Base-by-base conservation (phyloP, 2,888 invertebrate species). In the Orthosia gothica region DNA sequence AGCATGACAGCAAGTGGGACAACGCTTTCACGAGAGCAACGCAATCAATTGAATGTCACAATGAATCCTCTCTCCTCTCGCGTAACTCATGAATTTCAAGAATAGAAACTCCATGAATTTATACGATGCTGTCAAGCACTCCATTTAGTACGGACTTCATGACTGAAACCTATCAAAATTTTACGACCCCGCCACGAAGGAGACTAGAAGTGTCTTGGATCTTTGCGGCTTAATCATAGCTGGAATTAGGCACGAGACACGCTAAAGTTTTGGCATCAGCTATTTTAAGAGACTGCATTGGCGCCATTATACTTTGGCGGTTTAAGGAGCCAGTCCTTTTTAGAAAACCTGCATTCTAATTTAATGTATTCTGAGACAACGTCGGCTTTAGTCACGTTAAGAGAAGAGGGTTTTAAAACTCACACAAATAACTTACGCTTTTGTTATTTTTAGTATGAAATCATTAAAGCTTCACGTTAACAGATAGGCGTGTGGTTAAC, bases 101-200 rank as follows among this genome's bases (percentile, higher is more conserved):
- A n/a, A 50, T 52, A 13, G 50, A 52, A 18, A 58, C 23, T 32
- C 32, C 52, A 81, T 63, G 59, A 61, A 61, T 61, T 54, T 54
- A 54, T 66, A 23, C 40, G n/a, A 58, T 40, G 50, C 52, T 67
- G 52, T 54, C 63, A 59, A 62, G 47, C 59, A 84, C 67, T 82
- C 82, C 85, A 71, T 84, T 84, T 57, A 55, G 23, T 74, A 50
- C n/a, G 12, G 71, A 58, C 57, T 84, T 70, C 54, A 49, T 59
- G 76, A 58, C 45, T 55, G 20, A 74, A 63, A 69, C 72, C 77
- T 74, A 87, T 85, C 77, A 85, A 85, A 77, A 79, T 78, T 85
- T 87, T 85, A 85, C 80, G 85, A 85, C n/a, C 68, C 74, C 79
- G 87, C 72, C 87, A 64, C 52, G 52, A n/a, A 82, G 87, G 79